Conservation (phyloP, 2,888 invertebrate species). For the Cephus sareptanus region DNA sequence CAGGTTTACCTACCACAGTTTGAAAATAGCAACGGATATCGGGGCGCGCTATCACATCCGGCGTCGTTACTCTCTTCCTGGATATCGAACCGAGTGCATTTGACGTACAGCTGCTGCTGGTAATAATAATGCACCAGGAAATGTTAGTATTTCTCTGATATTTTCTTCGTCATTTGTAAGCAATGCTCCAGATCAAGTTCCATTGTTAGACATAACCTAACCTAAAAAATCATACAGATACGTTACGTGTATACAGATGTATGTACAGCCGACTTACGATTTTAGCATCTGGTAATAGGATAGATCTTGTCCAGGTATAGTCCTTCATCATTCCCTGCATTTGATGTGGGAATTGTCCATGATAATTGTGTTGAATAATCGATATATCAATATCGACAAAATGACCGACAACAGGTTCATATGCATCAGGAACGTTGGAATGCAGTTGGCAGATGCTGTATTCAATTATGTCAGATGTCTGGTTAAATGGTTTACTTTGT, state of each 20-base stretch:
- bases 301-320: not conserved
- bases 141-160: not conserved
- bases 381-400: not conserved
- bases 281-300: not conserved
- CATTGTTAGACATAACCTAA: not conserved
- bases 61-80: not conserved
- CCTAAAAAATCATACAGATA: not conserved
- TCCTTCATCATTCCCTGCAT: not conserved
- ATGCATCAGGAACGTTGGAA: not conserved
- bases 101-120: not conserved
- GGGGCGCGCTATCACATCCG: not conserved
- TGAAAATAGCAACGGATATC: not conserved
- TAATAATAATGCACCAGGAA: not conserved
- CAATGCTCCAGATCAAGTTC: not conserved
- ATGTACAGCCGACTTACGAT: not conserved
- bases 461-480: not conserved
- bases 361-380: not conserved
- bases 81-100: not conserved
- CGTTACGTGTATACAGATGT: not conserved
- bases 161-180: not conserved
- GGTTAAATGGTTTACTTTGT: not conserved
- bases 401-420: not conserved
- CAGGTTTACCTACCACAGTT: not conserved
- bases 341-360: not conserved
- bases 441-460: not conserved